Conservation (phyloP, 1,140 invertebrate species). For the Druon quercuslanigerum region DNA sequence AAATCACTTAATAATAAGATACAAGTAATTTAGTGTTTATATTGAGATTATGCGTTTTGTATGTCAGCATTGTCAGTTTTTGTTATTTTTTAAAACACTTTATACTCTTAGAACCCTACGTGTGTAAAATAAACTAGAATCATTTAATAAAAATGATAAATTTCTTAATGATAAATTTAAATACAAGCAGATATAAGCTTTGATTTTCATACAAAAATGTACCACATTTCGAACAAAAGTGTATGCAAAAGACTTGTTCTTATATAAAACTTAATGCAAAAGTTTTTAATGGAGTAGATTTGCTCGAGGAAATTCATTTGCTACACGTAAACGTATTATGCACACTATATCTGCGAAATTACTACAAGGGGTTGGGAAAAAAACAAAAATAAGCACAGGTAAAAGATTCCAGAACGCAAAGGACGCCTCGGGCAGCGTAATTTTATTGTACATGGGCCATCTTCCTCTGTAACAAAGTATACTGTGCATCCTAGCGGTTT, state of each 20-base stretch:
- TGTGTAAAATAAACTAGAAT: too few relatives aligned
- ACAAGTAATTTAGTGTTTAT: too few relatives aligned
- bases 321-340: slow-evolving; percentile 18
- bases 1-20: too few relatives aligned
- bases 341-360: slow-evolving; percentile 27
- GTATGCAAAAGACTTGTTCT: neutral
- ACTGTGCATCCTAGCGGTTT: slow-evolving; percentile 20
- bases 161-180: too few relatives aligned
- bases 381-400: neutral
- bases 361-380: neutral
- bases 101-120: too few relatives aligned
- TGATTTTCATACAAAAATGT: neutral
- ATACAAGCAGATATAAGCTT: neutral
- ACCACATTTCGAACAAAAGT: slow-evolving; percentile 11
- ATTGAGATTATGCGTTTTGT: too few relatives aligned
- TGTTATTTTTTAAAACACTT: too few relatives aligned
- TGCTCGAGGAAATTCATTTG: slow-evolving; percentile 14
- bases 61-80: too few relatives aligned
- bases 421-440: slow-evolving; percentile 19
- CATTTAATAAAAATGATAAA: too few relatives aligned
- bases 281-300: slow-evolving; percentile 14
- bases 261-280: slow-evolving; percentile 1
- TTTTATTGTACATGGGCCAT: slow-evolving; percentile 28
- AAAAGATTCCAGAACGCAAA: slow-evolving; percentile 20
- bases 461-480: slow-evolving; percentile 17